Evolutionary conservation across 2,113 vertebrate species (phyloP).

Genomic region (Spea bombifrons): DNA sequence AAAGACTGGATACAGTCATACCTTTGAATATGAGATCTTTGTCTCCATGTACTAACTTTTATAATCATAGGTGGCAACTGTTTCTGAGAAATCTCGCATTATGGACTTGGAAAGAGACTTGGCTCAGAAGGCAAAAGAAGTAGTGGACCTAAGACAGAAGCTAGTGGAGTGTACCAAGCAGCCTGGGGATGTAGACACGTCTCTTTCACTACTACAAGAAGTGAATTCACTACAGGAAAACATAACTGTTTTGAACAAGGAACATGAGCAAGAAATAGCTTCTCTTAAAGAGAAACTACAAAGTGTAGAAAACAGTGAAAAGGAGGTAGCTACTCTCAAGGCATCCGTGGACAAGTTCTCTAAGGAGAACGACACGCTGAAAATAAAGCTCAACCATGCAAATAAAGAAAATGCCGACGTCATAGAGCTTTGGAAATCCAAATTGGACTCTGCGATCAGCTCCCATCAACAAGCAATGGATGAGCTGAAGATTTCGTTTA

Average conservation of each 20-base stretch:
- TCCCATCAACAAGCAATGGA: constrained; percentile 89
- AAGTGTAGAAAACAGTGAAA: constrained; percentile 65
- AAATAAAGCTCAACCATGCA: constrained; percentile 72
- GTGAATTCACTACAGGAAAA: constrained; percentile 80
- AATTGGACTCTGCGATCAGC: constrained; percentile 74
- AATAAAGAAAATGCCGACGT: constrained; percentile 79
- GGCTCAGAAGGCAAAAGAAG: constrained; percentile 77
- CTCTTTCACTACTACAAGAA: constrained; percentile 81
- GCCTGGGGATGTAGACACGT: constrained; percentile 66
- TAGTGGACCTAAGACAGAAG: constrained; percentile 78
- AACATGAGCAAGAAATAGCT: constrained; percentile 69
- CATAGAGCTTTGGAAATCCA: constrained; percentile 80
- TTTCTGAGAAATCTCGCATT: constrained; percentile 94
- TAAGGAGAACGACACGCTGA: constrained; percentile 83
- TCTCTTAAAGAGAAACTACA: constrained; percentile 72
- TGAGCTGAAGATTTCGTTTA: constrained; percentile 81
- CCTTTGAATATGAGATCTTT: constrained; percentile 31
- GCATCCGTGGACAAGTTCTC: constrained; percentile 68
- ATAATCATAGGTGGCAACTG: constrained; percentile 84
- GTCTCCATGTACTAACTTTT: constrained; percentile 49
- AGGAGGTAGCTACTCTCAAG: constrained; percentile 72
- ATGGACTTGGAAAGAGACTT: constrained; percentile 94
- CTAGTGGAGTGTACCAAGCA: constrained; percentile 71
- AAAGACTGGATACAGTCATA: too few relatives aligned
- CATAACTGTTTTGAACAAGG: constrained; percentile 66